Evolutionary conservation across 2,113 vertebrate genomes (phyloP).

Genomic region (Microcebus jonahi): DNA sequence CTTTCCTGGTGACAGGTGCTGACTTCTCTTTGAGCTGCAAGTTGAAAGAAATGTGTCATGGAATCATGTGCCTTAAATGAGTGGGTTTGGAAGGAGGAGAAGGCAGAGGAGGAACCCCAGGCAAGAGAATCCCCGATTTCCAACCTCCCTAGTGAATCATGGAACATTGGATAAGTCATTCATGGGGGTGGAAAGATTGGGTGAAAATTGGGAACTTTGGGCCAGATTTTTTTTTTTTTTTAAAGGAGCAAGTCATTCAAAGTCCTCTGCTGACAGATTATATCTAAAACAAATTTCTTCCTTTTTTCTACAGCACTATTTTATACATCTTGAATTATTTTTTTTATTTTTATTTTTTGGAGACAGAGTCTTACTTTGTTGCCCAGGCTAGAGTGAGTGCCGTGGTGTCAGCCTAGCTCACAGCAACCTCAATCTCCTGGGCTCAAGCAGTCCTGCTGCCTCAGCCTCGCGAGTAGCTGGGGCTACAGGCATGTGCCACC

Average conservation of each 20-base stretch:
- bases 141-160: constrained; percentile 59
- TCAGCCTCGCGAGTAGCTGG: too few relatives aligned
- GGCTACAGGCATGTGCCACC: too few relatives aligned
- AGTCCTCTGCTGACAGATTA: constrained; percentile 43
- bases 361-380: too few relatives aligned
- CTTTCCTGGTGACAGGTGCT: constrained; percentile 50
- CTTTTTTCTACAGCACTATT: background rate
- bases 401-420: too few relatives aligned
- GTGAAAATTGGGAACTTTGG: constrained; percentile 69
- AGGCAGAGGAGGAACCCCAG: constrained; percentile 70
- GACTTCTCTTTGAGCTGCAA: constrained; percentile 67
- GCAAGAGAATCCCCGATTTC: constrained; percentile 58
- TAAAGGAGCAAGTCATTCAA: constrained; percentile 56
- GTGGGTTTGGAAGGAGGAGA: constrained; percentile 73
- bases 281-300: constrained; percentile 41
- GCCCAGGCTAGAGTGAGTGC: too few relatives aligned
- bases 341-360: background rate
- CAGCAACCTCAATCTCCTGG: too few relatives aligned
- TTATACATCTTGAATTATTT: background rate
- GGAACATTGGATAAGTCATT: constrained; percentile 68
- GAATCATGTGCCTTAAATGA: constrained; percentile 65
- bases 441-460: too few relatives aligned
- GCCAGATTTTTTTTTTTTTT: constrained; percentile 41
- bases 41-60: constrained; percentile 72
- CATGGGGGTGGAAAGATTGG: constrained; percentile 67